Conservation (phyloP, 2,797 vertebrate genomes). For the Borostomias antarcticus region DNA sequence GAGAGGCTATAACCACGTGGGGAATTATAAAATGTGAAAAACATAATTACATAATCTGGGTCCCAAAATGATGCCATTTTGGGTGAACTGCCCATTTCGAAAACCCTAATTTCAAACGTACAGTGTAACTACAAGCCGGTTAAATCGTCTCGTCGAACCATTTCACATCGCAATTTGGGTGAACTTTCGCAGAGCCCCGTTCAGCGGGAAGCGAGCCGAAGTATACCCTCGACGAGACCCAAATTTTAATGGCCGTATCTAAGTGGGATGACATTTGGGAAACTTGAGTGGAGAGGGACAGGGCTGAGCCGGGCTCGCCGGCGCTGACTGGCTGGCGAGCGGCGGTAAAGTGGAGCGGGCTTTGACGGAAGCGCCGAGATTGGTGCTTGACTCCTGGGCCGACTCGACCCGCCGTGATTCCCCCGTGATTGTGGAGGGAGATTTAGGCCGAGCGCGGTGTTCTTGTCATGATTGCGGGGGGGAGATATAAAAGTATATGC, state of each 20-base stretch:
- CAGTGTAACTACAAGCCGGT: no score
- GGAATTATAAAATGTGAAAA: no score
- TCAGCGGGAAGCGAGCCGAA: no score
- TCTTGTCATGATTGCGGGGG: not conserved
- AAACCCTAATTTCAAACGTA: not conserved
- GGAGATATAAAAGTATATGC: not conserved
- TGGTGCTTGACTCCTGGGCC: not conserved
- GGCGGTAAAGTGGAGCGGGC: not conserved
- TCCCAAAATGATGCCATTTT: no score
- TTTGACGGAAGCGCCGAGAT: not conserved
- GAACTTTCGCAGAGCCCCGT: no score
- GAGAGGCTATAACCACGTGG: no score
- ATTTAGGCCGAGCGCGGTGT: not conserved
- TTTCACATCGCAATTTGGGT: no score
- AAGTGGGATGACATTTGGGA: conserved; percentile 1
- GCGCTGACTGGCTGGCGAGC: not conserved
- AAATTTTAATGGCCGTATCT: not conserved
- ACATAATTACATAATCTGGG: no score
- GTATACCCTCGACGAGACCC: no score
- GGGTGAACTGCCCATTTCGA: not conserved
- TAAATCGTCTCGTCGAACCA: no score
- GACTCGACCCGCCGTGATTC: not conserved
- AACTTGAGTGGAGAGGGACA: not conserved
- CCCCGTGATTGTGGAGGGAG: not conserved
- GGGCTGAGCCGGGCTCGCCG: not conserved